These are phyloP conservation scores for Odontesthes bonariensis DNA, from an alignment of 2,113 vertebrate species.

Conservation along the genomic window DNA sequence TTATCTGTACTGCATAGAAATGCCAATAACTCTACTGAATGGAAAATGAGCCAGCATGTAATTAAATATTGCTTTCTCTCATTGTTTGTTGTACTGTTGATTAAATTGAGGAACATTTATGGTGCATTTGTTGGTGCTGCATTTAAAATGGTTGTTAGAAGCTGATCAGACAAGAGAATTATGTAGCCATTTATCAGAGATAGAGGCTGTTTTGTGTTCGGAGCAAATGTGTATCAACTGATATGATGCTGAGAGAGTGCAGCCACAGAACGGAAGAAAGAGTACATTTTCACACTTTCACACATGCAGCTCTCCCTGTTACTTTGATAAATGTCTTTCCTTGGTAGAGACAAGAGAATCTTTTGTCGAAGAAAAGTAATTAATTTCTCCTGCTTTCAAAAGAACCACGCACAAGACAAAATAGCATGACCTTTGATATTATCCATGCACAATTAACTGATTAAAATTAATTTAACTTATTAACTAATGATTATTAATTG, in stretches of 20 bases:
- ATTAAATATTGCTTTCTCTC: slow-evolving; percentile 37
- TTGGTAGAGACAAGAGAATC: background rate
- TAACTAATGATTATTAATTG: background rate
- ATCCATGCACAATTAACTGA: too few relatives aligned
- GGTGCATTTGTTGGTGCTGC: slow-evolving; percentile 6
- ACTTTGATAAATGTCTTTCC: background rate
- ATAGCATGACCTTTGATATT: too few relatives aligned
- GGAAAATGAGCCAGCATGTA: slow-evolving; percentile 5
- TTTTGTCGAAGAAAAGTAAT: too few relatives aligned
- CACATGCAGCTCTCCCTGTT: background rate
- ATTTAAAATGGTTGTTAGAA: slow-evolving; percentile 14
- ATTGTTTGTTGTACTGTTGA: slow-evolving; percentile 26
- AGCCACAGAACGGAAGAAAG: background rate
- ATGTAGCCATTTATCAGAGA: background rate
- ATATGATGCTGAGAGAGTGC: background rate
- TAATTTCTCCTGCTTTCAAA: too few relatives aligned
- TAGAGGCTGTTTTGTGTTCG: slow-evolving; percentile 9
- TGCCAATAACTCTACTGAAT: slow-evolving; percentile 7
- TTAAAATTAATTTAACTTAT: background rate
- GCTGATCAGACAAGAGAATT: slow-evolving; percentile 6
- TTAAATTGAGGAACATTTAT: slow-evolving; percentile 13
- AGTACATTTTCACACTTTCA: background rate
- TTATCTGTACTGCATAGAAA: slow-evolving; percentile 26
- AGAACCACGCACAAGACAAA: too few relatives aligned
- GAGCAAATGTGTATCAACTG: background rate